Evolutionary conservation across 2,113 vertebrate species (phyloP), one percentile per base, ranked within the genome.

Genomic region (Oophaga pumilio): DNA sequence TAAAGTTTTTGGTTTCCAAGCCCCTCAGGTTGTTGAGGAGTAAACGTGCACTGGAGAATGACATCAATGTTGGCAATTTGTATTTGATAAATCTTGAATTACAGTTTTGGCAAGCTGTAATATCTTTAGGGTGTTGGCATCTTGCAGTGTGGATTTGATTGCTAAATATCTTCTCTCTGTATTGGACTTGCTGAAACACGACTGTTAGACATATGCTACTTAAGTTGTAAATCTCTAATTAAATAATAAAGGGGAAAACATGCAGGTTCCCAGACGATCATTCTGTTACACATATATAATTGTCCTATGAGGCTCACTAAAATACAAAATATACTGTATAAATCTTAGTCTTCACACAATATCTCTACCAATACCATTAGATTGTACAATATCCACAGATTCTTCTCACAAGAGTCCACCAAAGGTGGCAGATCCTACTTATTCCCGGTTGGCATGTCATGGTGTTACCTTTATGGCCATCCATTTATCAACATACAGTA

Each of bases 141-240:
- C 28, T 50, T 87, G 56, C 62, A 60, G 33, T 53, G 78, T 26
- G 79, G 69, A 82, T 76, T 76, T 83, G 33, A 88, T 82, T 88
- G 86, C 79, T 74, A 76, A 82, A 83, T 73, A 82, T 88, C 79
- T 83, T 76, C 73, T 88, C 15, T 88, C 33, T 83, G 73, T 66
- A 76, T 66, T 66, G n/a, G 69, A 88, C 86, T 83, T 88, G 86
- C 86, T 74, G 79, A 87, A 87, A 87, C 86, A 87, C 33, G 86
- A 87, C 33, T 87, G 26, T 77, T 86, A 68, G 33, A 78, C 49
- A 50, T 81, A 28, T 76, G 77, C 76, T 80, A 82, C 68, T 57
- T 82, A 59, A 87, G 49, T 81, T 57, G 57, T 73, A 87, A 71
- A 81, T 87, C 77, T 82, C 14, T 71, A 69, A 78, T 57, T 28